Base-by-base conservation (phyloP, 1,140 invertebrate species). In the Choristoneura fumiferana region DNA sequence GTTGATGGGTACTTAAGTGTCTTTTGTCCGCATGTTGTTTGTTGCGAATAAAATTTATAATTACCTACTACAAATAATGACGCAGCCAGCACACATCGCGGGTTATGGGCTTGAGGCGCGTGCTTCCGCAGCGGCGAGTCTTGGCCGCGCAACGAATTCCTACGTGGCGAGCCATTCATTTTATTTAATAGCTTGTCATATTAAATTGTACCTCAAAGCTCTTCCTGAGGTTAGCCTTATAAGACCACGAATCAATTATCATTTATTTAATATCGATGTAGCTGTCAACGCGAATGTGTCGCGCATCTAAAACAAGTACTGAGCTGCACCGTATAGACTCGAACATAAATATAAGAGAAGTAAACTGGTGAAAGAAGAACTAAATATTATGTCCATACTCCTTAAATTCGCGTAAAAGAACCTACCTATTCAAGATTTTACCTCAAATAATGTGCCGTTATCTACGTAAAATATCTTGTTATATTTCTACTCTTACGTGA, bases 121-220 rank as follows among this genome's bases (percentile, higher is more conserved):
- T 62, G 57, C 58, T 57, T 34, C 57, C 39, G 37, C 38, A 49
- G 33, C 14, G 29, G 57, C 58, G 54, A 52, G 54, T 58, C 54
- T 58, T 38, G 49, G 29, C 13, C 40, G 49, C 56, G 52, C 52
- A 33, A 34, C 33, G 52, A 39, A 52, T 65, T 59, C 63, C 61
- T 69, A 71, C 67, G 64, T 69, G 67, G 72, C 45, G 60, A 64
- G 63, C 62, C 63, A 74, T 70, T 76, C 72, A 76, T 79, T 78
- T 73, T 57, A 71, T 78, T 78, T 81, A 81, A 84, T 81, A 73
- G 77, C 73, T 71, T 74, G 73, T 81, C 74, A 73, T 73, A 78
- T 81, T 62, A 78, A 78, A 78, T 71, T 73, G 70, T 75, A 60
- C 61, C 65, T 64, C 65, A 60, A 67, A 74, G 67, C 66, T 75